Evolutionary conservation across 92 coral and sea anemone genomes (phyloP).

Genomic region (Paramuricea clavata): DNA sequence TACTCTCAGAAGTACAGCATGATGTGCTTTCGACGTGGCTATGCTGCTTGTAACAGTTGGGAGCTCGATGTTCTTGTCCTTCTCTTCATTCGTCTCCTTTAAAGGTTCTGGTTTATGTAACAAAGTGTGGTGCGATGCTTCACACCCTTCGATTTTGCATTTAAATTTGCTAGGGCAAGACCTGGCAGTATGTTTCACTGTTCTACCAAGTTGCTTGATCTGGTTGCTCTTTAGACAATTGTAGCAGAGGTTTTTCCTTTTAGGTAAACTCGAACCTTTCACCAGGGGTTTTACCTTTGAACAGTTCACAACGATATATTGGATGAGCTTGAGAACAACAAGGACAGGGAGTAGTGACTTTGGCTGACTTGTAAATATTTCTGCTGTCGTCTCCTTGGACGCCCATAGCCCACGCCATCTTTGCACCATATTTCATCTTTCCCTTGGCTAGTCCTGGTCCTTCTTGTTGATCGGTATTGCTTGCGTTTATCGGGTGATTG

Average conservation of each 20-base stretch:
- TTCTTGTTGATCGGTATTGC: too few relatives aligned
- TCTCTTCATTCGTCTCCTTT: too few relatives aligned
- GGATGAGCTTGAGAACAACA: conserved; percentile 52
- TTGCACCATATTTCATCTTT: conserved; percentile 7
- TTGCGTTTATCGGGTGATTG: too few relatives aligned
- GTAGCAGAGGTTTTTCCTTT: conserved; percentile 28
- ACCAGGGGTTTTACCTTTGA: too few relatives aligned
- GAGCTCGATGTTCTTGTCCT: not conserved
- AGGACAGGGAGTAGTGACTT: conserved; percentile 35
- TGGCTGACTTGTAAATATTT: too few relatives aligned
- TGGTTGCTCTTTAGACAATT: conserved; percentile 55
- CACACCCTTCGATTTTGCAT: conserved; percentile 35
- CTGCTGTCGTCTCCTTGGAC: not conserved
- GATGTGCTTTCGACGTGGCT: conserved; percentile 16
- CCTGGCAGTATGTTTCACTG: conserved; percentile 26
- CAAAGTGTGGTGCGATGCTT: too few relatives aligned
- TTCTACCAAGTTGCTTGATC: not conserved
- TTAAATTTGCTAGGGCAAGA: conserved; percentile 30
- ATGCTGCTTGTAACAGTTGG: not conserved
- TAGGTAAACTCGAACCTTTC: conserved; percentile 35
- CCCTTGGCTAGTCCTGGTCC: not conserved
- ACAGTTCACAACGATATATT: too few relatives aligned
- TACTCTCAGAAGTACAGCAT: conserved; percentile 51
- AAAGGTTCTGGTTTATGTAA: too few relatives aligned
- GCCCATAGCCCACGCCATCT: conserved; percentile 1